Evolutionary conservation across 2,888 invertebrate genomes (phyloP).

Genomic region (Tenthredo notha): DNA sequence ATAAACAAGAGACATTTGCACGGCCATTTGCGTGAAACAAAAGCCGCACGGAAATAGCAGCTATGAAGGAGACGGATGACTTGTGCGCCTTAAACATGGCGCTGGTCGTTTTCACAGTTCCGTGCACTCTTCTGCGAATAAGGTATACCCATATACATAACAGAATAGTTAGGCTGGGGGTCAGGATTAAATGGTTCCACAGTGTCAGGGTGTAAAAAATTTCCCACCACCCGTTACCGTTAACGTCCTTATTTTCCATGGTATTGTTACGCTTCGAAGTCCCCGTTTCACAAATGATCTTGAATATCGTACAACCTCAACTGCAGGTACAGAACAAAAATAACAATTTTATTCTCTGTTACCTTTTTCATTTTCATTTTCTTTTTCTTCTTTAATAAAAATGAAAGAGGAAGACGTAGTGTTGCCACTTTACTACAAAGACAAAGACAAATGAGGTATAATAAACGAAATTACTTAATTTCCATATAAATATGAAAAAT

Average conservation of each 20-base stretch:
- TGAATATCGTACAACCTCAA: neutral
- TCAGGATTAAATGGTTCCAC: neutral
- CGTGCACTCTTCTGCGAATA: slow-evolving; percentile 3
- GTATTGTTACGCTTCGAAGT: slow-evolving; percentile 11
- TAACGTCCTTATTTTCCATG: slow-evolving; percentile 9
- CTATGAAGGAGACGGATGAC: slow-evolving; percentile 51
- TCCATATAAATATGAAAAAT: slow-evolving; percentile 42
- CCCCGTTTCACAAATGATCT: neutral
- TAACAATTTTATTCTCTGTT: neutral
- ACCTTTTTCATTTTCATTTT: slow-evolving; percentile 34
- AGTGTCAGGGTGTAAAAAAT: slow-evolving; percentile 1
- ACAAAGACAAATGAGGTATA: neutral
- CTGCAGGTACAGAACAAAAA: neutral
- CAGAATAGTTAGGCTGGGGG: slow-evolving; percentile 8
- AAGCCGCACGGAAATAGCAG: slow-evolving; percentile 45
- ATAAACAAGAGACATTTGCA: slow-evolving; percentile 51
- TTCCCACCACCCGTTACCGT: neutral
- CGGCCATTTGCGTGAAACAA: slow-evolving; percentile 49
- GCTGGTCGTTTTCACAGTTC: slow-evolving; percentile 17
- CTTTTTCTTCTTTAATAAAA: slow-evolving; percentile 50
- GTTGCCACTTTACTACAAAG: slow-evolving; percentile 10
- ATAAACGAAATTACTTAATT: slow-evolving; percentile 19
- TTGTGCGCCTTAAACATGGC: slow-evolving; percentile 41
- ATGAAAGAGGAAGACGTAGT: neutral
- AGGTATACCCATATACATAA: neutral